These are phyloP conservation scores for Crocidura indochinensis DNA, from an alignment of 2,797 vertebrate species.

Conservation along the genomic window DNA sequence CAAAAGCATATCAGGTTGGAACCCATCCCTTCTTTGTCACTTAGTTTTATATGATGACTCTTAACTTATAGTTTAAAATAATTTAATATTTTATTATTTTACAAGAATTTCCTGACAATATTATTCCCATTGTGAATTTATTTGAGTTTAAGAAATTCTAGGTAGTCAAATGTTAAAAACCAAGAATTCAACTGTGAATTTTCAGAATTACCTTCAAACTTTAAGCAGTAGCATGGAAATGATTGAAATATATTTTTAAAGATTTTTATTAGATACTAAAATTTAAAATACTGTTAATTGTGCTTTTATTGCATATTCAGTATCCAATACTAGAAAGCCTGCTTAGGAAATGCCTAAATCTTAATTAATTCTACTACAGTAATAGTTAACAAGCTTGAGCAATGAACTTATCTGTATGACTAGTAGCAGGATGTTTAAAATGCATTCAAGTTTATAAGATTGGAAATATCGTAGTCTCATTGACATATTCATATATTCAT, in stretches of 20 bases:
- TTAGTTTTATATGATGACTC: neutral
- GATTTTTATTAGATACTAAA: too few species aligned
- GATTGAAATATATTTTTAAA: neutral
- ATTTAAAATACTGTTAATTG: too few species aligned
- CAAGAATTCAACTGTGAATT: conserved; percentile 8
- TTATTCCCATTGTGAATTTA: neutral
- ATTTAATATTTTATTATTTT: conserved; percentile 6
- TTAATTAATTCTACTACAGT: neutral
- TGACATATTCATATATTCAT: conserved; percentile 31
- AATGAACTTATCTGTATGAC: neutral
- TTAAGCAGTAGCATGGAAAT: neutral
- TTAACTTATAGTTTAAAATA: conserved; percentile 10
- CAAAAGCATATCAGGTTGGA: neutral
- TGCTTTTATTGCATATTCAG: too few species aligned
- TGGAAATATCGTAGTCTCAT: conserved; percentile 21
- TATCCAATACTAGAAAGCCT: too few species aligned
- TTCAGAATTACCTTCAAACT: conserved; percentile 15
- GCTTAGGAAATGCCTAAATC: neutral
- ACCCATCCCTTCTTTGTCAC: neutral
- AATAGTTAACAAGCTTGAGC: neutral
- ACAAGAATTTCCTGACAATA: neutral
- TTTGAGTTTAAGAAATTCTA: conserved; percentile 45
- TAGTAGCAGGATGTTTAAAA: conserved; percentile 37
- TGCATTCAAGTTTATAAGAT: neutral
- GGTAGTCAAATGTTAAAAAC: neutral